These are phyloP conservation scores for Copsychus sechellarum DNA, from an alignment of 2,113 vertebrate species.

Conservation along the genomic window DNA sequence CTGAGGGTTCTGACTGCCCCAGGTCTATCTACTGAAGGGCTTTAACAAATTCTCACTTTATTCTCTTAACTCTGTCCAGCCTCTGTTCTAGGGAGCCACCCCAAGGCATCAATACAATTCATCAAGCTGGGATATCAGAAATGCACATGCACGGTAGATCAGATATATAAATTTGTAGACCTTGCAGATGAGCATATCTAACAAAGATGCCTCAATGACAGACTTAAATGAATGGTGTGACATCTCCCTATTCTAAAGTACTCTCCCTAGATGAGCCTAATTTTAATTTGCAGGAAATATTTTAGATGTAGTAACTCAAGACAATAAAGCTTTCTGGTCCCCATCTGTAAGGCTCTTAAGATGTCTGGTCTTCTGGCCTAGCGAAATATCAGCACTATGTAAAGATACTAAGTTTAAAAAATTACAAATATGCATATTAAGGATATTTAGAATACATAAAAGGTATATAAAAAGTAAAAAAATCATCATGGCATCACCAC, in stretches of 20 bases:
- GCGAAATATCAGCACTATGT: background rate
- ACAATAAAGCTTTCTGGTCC: background rate
- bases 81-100: accelerated
- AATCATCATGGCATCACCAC: background rate
- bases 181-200: background rate
- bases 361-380: background rate
- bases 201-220: background rate
- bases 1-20: background rate
- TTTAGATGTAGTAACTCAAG: background rate
- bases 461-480: background rate
- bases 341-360: background rate
- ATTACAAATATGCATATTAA: background rate
- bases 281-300: background rate
- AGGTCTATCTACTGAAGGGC: background rate
- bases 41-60: background rate
- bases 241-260: background rate
- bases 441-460: background rate
- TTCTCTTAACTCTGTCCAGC: background rate
- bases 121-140: accelerated
- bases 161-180: background rate
- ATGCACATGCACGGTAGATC: too few relatives aligned
- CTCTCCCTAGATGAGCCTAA: background rate
- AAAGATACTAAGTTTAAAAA: background rate
- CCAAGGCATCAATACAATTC: background rate
- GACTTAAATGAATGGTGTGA: background rate